Evolutionary conservation across 53 echinoderm and acorn worm genomes (phyloP).

Genomic region (Patiria pectinifera): DNA sequence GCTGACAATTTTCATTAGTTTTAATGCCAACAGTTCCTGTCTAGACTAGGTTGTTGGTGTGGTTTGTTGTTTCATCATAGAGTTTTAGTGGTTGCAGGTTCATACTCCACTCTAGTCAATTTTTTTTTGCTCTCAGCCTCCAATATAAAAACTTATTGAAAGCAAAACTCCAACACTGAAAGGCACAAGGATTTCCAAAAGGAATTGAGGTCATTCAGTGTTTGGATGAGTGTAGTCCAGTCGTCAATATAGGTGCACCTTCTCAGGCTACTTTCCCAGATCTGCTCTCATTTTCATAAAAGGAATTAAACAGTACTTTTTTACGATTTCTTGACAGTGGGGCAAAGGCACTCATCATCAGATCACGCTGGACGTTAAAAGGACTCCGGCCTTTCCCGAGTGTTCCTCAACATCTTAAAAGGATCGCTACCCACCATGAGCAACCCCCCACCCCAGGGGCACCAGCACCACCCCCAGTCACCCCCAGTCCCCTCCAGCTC

Average conservation of each 20-base stretch:
- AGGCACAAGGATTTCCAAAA: too few species aligned
- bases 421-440: constrained; percentile 34
- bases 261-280: background rate
- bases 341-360: background rate
- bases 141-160: too few species aligned
- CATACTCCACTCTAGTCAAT: too few species aligned
- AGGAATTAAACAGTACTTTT: background rate
- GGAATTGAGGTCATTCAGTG: too few species aligned
- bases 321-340: background rate
- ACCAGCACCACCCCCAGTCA: constrained; percentile 41
- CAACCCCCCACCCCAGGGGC: constrained; percentile 44
- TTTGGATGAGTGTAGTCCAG: too few species aligned
- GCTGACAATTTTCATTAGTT: too few species aligned
- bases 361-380: constrained; percentile 46
- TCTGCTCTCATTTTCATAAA: background rate
- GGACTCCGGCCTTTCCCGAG: background rate
- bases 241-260: too few species aligned
- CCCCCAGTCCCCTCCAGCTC: constrained; percentile 16
- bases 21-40: too few species aligned
- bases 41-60: background rate
- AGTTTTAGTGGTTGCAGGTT: background rate
- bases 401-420: background rate
- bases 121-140: too few species aligned
- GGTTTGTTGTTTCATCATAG: background rate
- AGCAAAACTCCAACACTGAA: too few species aligned